These are phyloP conservation scores for Fregata magnificens DNA, from an alignment of 2,113 vertebrate species.

Conservation along the genomic window DNA sequence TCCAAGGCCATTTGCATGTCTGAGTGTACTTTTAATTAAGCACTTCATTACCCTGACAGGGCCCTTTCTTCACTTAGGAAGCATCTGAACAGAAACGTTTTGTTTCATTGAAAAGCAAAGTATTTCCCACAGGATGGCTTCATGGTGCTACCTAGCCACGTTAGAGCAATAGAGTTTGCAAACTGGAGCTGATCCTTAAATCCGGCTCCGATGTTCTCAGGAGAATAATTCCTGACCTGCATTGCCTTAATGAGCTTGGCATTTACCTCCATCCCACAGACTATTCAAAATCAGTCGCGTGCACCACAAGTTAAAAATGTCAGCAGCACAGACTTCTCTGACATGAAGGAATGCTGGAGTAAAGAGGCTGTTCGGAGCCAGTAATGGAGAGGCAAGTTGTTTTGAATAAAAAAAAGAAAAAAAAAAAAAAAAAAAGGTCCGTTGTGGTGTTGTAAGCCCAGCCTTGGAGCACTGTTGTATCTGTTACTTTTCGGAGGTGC, in stretches of 20 bases:
- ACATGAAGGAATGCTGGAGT: background rate
- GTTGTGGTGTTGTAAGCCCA: background rate
- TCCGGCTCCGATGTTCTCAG: background rate
- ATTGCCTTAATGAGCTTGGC: background rate
- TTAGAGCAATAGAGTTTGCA: background rate
- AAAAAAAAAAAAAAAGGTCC: too few relatives aligned
- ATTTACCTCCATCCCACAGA: background rate
- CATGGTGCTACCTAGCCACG: background rate
- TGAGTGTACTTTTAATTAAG: slow-evolving; percentile 12
- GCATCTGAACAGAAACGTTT: background rate
- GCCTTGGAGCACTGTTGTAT: background rate
- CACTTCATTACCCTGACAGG: background rate
- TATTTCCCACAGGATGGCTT: background rate
- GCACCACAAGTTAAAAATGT: background rate
- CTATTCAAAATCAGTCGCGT: background rate
- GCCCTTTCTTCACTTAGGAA: background rate
- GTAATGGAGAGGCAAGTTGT: background rate
- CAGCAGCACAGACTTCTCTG: background rate
- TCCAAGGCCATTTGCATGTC: background rate
- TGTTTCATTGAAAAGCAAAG: background rate
- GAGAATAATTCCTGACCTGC: background rate
- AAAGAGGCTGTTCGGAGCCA: background rate
- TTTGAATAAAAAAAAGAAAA: background rate
- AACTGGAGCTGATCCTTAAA: background rate
- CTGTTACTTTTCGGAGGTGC: background rate